phyloP scores from a whole-genome alignment of 2,888 invertebrate species.

The Cerastis leucographa region DNA sequence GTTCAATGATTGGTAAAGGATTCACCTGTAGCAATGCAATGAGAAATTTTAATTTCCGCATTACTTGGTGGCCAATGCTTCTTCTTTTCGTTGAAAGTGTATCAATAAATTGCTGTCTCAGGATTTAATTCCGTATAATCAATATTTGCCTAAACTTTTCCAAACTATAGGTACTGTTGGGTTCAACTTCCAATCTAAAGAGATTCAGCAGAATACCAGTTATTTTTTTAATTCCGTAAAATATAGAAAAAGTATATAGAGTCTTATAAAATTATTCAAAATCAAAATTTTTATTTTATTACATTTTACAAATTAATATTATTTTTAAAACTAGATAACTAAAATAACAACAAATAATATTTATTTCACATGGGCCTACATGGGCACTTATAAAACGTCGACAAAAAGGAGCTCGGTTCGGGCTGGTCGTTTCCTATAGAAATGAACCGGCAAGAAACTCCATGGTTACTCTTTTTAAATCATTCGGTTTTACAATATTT shows the following conservation, averaged over 20 bases:
- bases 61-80: background rate
- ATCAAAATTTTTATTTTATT: too few relatives aligned
- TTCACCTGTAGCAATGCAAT: conserved; percentile 18
- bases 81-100: background rate
- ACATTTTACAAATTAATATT: too few relatives aligned
- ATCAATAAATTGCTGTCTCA: background rate
- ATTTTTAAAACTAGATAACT: too few relatives aligned
- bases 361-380: too few relatives aligned
- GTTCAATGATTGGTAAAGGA: conserved; percentile 11
- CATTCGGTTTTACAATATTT: too few relatives aligned
- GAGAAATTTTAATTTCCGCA: conserved; percentile 11
- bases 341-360: too few relatives aligned
- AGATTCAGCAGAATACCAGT: background rate
- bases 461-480: too few relatives aligned
- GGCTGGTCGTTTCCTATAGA: too few relatives aligned
- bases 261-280: background rate
- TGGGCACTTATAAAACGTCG: too few relatives aligned
- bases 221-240: background rate
- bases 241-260: background rate
- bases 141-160: background rate
- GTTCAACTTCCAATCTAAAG: background rate
- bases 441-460: too few relatives aligned
- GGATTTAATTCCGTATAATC: background rate
- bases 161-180: background rate
- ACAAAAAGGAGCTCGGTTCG: too few relatives aligned